Conservation (phyloP, 2,797 vertebrate genomes). For the Menidia menidia region DNA sequence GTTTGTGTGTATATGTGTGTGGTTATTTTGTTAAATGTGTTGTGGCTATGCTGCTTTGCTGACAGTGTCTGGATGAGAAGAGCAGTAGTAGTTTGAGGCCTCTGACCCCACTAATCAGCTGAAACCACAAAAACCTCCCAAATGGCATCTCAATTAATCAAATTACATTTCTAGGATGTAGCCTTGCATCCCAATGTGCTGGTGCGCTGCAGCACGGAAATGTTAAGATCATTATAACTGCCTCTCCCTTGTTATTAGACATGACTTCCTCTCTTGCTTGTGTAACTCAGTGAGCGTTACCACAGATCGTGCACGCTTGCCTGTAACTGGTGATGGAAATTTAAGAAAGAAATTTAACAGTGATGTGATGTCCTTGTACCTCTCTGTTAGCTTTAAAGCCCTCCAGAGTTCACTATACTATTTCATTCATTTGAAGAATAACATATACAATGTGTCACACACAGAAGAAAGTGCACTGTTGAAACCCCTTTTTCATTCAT, state of each 20-base stretch:
- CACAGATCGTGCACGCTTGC: background rate
- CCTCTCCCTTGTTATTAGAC: conserved; percentile 21
- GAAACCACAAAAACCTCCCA: conserved; percentile 52
- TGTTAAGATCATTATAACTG: conserved; percentile 41
- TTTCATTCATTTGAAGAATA: conserved; percentile 58
- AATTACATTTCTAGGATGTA: conserved; percentile 33
- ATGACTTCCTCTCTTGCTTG: conserved; percentile 20
- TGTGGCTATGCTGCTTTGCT: conserved; percentile 44
- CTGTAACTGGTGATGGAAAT: conserved; percentile 42
- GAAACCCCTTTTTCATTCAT: conserved; percentile 4
- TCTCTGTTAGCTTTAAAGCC: conserved; percentile 39
- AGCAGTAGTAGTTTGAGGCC: conserved; percentile 38
- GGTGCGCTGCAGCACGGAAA: conserved; percentile 27
- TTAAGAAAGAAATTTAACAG: conserved; percentile 50
- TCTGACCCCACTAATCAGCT: conserved; percentile 67
- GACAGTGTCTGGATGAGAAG: conserved; percentile 42
- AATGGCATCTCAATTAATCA: conserved; percentile 63
- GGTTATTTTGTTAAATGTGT: conserved; percentile 18
- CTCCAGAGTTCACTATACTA: conserved; percentile 42
- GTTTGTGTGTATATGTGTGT: background rate
- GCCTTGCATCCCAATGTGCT: conserved; percentile 45
- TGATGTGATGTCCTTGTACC: conserved; percentile 54
- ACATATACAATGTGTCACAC: conserved; percentile 10
- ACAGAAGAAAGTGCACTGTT: conserved; percentile 15
- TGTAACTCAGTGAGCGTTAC: background rate